A percentile compares a stretch with the other conserved stretches of the same genome.
Evolutionary conservation across 2,888 invertebrate species (phyloP).

Genomic region (Invenusta paracnida): DNA sequence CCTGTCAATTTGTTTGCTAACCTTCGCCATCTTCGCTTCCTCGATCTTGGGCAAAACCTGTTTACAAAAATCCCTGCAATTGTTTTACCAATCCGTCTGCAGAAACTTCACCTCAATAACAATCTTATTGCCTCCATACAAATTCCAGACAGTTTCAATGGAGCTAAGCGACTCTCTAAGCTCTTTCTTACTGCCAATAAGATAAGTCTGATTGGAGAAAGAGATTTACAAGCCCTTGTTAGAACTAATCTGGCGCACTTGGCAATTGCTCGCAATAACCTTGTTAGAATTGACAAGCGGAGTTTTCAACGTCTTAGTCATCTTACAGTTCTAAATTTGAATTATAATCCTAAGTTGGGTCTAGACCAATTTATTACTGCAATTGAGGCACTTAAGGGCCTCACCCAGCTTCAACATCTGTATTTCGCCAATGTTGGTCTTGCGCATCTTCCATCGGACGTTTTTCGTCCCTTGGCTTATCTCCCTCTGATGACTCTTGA

Average conservation of each 20-base stretch:
- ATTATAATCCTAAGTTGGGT: not conserved
- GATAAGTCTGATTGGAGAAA: not conserved
- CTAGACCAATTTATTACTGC: not conserved
- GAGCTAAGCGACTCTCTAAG: not conserved
- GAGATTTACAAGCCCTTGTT: not conserved
- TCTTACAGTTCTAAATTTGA: not conserved
- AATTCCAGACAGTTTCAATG: not conserved
- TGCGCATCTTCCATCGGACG: not conserved
- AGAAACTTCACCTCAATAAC: not conserved
- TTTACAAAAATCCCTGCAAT: not conserved
- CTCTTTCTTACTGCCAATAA: not conserved
- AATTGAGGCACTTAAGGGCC: not conserved
- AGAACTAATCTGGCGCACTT: not conserved
- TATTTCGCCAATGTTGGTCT: not conserved
- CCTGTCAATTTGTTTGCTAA: not conserved
- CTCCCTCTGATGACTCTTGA: not conserved
- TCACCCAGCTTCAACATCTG: not conserved
- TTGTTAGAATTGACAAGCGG: not conserved
- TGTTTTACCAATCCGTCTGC: not conserved
- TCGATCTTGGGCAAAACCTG: not conserved
- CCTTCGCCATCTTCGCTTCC: not conserved
- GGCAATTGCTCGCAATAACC: not conserved
- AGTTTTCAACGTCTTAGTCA: not conserved
- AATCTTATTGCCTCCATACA: not conserved
- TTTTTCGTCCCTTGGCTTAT: not conserved